phyloP scores from a whole-genome alignment of 92 coral and sea anemone species.

The Paragorgia papillata region DNA sequence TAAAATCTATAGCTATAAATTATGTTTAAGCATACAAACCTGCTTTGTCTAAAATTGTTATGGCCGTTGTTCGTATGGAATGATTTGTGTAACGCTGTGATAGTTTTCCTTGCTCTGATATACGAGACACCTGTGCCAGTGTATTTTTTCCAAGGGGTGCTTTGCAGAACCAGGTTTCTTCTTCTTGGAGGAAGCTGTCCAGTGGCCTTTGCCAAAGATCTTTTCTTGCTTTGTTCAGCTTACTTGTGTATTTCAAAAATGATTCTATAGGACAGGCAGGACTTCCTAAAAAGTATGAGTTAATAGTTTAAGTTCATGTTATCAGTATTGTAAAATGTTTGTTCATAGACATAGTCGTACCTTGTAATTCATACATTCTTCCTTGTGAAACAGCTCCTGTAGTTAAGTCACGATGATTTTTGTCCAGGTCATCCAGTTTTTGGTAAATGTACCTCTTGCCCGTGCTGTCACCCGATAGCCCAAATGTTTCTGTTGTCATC shows the following conservation, averaged over 20 bases:
- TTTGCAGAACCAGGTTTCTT: constrained; percentile 1
- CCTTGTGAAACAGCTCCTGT: constrained; percentile 33
- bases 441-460: constrained; percentile 14
- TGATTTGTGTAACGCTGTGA: constrained; percentile 20
- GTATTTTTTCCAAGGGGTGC: constrained; percentile 32
- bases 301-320: neutral
- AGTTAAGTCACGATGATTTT: constrained; percentile 15
- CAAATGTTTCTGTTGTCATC: constrained; percentile 24
- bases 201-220: constrained; percentile 1
- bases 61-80: constrained; percentile 24
- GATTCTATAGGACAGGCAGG: neutral
- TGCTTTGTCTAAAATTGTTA: constrained; percentile 28
- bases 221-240: neutral
- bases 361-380: constrained; percentile 21
- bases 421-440: constrained; percentile 14
- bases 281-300: neutral
- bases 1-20: no score
- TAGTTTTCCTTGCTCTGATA: constrained; percentile 1
- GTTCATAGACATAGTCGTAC: neutral
- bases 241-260: constrained; percentile 1
- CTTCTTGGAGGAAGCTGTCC: neutral
- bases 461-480: constrained; percentile 9
- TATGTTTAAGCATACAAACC: neutral
- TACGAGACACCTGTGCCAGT: neutral
- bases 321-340: neutral